Conservation (phyloP, 2,113 vertebrate genomes). For the Laticauda colubrina region DNA sequence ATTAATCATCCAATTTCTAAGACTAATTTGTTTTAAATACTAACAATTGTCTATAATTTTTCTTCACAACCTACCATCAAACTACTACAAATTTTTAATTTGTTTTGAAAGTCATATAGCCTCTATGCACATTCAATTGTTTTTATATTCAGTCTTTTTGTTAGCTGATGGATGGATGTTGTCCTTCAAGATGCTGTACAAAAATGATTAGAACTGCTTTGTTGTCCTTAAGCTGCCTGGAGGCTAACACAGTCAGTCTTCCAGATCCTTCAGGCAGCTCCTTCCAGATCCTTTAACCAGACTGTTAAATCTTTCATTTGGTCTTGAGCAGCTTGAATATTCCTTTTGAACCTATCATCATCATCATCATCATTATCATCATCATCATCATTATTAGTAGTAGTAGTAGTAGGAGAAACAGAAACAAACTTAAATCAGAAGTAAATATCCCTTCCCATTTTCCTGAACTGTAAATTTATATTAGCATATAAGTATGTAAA, state of each 20-base stretch:
- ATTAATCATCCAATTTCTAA: not conserved
- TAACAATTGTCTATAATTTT: not conserved
- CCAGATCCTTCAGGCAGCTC: not conserved
- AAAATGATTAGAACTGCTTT: conserved; percentile 8
- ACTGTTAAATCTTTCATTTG: not conserved
- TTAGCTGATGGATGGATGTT: conserved; percentile 7
- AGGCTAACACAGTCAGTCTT: conserved; percentile 9
- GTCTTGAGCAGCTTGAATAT: not conserved
- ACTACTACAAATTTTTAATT: not conserved
- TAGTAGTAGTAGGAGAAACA: not conserved
- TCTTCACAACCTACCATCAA: not conserved
- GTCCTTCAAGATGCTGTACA: not conserved
- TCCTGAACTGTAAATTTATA: not conserved
- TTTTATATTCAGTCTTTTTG: not conserved
- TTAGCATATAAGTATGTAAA: not conserved
- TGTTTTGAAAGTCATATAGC: not conserved
- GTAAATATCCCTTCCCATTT: not conserved
- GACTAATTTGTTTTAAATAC: not conserved
- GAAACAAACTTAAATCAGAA: not conserved
- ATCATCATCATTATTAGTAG: not conserved
- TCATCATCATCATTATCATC: not conserved
- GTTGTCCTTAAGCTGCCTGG: not conserved
- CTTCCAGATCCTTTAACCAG: conserved; percentile 4
- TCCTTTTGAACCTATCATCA: not conserved
- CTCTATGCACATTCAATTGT: not conserved